These are phyloP conservation scores for Sebastes flavidus DNA, from an alignment of 2,797 vertebrate genomes.

Conservation along the genomic window DNA sequence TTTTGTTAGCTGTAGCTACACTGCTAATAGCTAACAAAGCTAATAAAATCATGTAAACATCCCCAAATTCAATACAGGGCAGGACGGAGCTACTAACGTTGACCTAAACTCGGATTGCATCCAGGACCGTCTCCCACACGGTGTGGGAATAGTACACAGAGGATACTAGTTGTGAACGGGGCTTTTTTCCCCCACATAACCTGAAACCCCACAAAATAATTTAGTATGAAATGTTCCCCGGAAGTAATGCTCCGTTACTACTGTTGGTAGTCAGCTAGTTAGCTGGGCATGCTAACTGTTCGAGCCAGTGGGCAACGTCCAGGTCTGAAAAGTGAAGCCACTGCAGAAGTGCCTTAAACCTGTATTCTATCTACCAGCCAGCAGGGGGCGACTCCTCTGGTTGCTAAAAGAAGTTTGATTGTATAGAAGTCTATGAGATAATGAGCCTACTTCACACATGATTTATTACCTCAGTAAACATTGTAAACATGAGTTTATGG, in stretches of 20 bases:
- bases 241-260: not conserved
- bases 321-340: too few relatives aligned
- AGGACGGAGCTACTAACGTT: too few relatives aligned
- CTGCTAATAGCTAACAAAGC: not conserved
- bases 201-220: not conserved
- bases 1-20: not conserved
- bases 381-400: too few relatives aligned
- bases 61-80: too few relatives aligned
- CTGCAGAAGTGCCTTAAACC: too few relatives aligned
- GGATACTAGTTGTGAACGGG: not conserved
- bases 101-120: too few relatives aligned
- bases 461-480: too few relatives aligned
- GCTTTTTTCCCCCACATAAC: not conserved
- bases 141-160: not conserved
- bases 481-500: too few relatives aligned
- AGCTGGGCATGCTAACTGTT: not conserved
- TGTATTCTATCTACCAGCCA: fast-evolving
- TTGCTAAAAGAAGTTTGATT: too few relatives aligned
- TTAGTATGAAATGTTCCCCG: not conserved
- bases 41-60: too few relatives aligned
- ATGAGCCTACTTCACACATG: fast-evolving
- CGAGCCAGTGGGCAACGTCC: too few relatives aligned
- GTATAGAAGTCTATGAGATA: too few relatives aligned
- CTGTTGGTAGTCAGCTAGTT: not conserved
- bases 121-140: not conserved